Base-by-base conservation (phyloP, 2,797 vertebrate genomes). In the Acanthurus leucopareius region DNA sequence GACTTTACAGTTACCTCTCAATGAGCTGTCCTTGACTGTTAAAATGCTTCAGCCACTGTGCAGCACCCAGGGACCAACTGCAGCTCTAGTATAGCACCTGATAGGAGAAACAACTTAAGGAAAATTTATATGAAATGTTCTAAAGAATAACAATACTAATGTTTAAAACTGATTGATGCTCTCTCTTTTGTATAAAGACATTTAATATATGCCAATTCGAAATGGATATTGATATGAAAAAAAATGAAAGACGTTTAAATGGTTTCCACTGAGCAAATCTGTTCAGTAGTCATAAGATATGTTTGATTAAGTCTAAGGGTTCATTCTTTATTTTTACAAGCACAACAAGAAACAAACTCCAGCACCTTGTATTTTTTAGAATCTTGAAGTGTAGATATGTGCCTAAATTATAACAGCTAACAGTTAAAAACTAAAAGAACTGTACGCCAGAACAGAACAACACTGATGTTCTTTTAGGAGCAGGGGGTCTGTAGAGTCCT, bases 351-450 rank as follows among this genome's bases (percentile, higher is more conserved):
- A 35, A 35, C 5, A 45, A 1, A 48, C 11, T 17, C 44, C 4
- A 51, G 1, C 44, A 35, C 17, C 9, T 8, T 65, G 25, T 52
- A 44, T 51, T 9, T 40, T 13, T 48, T 9, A 5, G 10, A 19
- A 4, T 58, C 13, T 45, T 69, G 7, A 6, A 10, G 25, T 70
- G 74, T 57, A 69, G 32, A 58, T 17, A 54, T 61, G 20, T 3
- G 59, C 16, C 2, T n/a, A n/a, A 8, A 56, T 14, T 22, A 40
- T 11, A 15, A 8, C 77, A 75, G 81, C 77, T 35, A 35, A 35
- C 77, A 75, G 81, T 79, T 35, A 35, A 35, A 35, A 35, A 6
- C 32, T 35, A 35, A 35, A 7, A 35, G 32, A 35, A 7, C 32
- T 35, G 5, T 7, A 35, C 7, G 32, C 32, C 7, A 35, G 28